Evolutionary conservation across 2,797 vertebrate species (phyloP).

Genomic region (Lophius americanus): DNA sequence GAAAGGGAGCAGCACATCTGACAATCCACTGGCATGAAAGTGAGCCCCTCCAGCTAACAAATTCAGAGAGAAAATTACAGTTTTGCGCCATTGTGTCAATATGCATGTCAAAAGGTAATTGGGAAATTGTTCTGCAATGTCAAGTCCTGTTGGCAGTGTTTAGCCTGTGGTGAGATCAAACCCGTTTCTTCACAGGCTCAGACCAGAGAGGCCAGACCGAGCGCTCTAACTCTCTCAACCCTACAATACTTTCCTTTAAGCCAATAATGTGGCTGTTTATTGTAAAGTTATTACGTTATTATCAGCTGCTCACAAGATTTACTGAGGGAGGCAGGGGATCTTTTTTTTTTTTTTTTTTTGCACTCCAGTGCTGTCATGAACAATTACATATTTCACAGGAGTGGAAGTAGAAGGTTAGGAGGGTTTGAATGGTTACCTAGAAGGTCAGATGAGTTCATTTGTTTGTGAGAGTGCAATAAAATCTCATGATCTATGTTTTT

Average conservation of each 20-base stretch:
- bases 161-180: conserved; percentile 83
- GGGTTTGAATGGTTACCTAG: not conserved
- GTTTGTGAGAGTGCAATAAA: not conserved
- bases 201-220: conserved; percentile 69
- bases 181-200: conserved; percentile 76
- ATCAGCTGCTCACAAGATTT: conserved; percentile 47
- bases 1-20: conserved; percentile 79
- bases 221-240: conserved; percentile 63
- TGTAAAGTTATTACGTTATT: conserved; percentile 59
- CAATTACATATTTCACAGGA: conserved; percentile 18
- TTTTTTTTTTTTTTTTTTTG: conserved; percentile 1
- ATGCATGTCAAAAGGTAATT: conserved; percentile 86
- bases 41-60: conserved; percentile 80
- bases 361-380: conserved; percentile 31
- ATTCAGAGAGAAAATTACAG: conserved; percentile 84
- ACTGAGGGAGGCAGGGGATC: conserved; percentile 29
- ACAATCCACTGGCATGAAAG: conserved; percentile 81
- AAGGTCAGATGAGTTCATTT: not conserved
- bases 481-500: not conserved
- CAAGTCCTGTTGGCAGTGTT: conserved; percentile 82
- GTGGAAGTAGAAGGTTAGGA: too few relatives aligned
- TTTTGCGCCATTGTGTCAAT: conserved; percentile 84
- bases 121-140: conserved; percentile 84
- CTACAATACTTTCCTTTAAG: conserved; percentile 64
- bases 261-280: conserved; percentile 70